Conservation (phyloP, 1,140 invertebrate genomes). For the Psix sp. region DNA sequence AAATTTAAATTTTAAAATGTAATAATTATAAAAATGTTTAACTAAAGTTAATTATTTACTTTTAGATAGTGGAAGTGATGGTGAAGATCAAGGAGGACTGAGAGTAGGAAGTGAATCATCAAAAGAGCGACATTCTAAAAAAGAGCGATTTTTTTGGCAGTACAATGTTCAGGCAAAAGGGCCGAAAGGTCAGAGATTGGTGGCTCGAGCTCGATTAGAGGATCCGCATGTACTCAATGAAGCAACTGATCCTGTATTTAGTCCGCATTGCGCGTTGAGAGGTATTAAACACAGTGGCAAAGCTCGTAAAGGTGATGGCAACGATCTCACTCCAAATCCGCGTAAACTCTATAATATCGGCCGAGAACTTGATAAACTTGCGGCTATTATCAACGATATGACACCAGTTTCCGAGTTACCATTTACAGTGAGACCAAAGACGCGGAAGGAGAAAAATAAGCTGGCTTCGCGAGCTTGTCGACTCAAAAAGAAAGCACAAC, state of each 20-base stretch:
- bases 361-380: conserved; percentile 93
- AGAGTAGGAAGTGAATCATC: conserved; percentile 72
- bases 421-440: conserved; percentile 91
- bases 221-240: conserved; percentile 95
- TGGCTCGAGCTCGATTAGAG: conserved; percentile 87
- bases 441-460: conserved; percentile 98
- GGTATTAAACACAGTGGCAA: conserved; percentile 96
- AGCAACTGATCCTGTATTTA: conserved; percentile 95
- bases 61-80: conserved; percentile 83
- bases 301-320: conserved; percentile 97
- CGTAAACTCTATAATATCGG: conserved; percentile 93
- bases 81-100: conserved; percentile 78
- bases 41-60: too few relatives aligned
- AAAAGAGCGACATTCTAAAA: conserved; percentile 79
- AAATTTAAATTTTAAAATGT: not conserved
- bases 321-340: conserved; percentile 97
- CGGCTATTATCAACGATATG: conserved; percentile 95
- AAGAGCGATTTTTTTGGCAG: conserved; percentile 97
- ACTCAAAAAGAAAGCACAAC: conserved; percentile 95
- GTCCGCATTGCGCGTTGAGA: conserved; percentile 90
- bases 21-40: too few relatives aligned
- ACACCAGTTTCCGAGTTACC: conserved; percentile 95
- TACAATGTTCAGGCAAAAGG: conserved; percentile 99
- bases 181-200: conserved; percentile 92
- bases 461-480: conserved; percentile 96